A percentile compares a stretch with the other conserved stretches of the same genome.
phyloP scores from a whole-genome alignment of 2,888 invertebrate species.

The Gastrophysa polygoni region DNA sequence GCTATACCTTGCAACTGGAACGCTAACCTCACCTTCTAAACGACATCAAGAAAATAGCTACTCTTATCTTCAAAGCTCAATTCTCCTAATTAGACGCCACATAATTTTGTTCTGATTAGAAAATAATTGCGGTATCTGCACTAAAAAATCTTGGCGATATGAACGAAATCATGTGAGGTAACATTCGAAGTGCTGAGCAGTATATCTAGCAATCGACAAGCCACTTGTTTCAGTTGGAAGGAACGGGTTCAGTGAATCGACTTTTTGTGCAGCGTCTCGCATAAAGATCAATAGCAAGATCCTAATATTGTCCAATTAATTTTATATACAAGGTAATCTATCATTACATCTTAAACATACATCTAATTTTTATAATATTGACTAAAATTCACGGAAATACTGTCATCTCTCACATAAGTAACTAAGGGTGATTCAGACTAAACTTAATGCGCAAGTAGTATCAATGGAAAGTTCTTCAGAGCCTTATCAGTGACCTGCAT shows the following conservation, averaged over 20 bases:
- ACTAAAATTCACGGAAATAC: constrained; percentile 44
- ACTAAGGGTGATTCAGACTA: constrained; percentile 10
- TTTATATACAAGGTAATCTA: constrained; percentile 35
- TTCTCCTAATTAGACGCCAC: not conserved
- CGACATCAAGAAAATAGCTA: constrained; percentile 10
- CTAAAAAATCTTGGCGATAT: too few relatives aligned
- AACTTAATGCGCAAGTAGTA: not conserved
- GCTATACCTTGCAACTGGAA: constrained; percentile 11
- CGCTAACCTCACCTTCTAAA: not conserved
- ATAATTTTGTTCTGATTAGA: not conserved
- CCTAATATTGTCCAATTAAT: constrained; percentile 40
- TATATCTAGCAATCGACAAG: not conserved
- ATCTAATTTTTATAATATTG: constrained; percentile 38
- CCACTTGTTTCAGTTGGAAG: constrained; percentile 7
- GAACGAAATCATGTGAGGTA: not conserved
- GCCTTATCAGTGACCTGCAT: too few relatives aligned
- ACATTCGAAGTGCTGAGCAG: not conserved
- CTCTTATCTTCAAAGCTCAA: not conserved
- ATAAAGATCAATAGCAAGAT: not conserved
- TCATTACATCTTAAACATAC: constrained; percentile 24
- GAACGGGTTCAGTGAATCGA: constrained; percentile 12
- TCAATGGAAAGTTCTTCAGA: too few relatives aligned
- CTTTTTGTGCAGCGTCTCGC: constrained; percentile 6
- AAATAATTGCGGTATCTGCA: too few relatives aligned
- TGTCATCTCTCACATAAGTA: constrained; percentile 31